Evolutionary conservation across 1,140 invertebrate species (phyloP).

Genomic region (Cherax destructor): DNA sequence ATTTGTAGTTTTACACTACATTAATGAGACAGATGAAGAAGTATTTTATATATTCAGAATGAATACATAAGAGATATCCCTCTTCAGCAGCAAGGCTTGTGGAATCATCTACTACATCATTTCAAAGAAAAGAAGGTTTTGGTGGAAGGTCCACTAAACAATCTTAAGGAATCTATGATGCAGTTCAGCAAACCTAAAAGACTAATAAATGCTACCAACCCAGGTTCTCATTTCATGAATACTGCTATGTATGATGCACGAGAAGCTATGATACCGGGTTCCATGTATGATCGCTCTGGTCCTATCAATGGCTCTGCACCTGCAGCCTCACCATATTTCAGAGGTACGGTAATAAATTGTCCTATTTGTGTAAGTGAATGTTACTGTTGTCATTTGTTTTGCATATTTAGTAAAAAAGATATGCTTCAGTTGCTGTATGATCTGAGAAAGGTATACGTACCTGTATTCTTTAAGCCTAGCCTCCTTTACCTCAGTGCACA

Average conservation of each 20-base stretch:
- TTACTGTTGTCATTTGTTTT: too few species aligned
- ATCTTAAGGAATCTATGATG: conserved; percentile 96
- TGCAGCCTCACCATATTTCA: conserved; percentile 48
- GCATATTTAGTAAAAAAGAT: too few species aligned
- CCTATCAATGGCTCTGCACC: conserved; percentile 76
- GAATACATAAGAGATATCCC: conserved; percentile 65
- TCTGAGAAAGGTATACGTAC: too few species aligned
- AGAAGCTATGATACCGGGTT: conserved; percentile 89
- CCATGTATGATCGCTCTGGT: conserved; percentile 85
- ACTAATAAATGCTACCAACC: conserved; percentile 93
- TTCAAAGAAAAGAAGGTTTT: conserved; percentile 99
- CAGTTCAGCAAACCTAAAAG: conserved; percentile 98
- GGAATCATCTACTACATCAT: conserved; percentile 98
- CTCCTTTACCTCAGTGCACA: too few species aligned
- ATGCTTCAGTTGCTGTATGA: too few species aligned
- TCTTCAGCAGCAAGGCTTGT: conserved; percentile 87
- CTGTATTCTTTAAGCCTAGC: too few species aligned
- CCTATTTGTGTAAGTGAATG: too few species aligned
- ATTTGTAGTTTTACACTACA: too few species aligned
- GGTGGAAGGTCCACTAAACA: conserved; percentile 98
- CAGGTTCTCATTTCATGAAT: conserved; percentile 97
- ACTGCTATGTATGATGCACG: conserved; percentile 93
- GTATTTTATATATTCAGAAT: not conserved
- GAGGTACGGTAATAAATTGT: conserved; percentile 16
- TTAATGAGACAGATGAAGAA: too few species aligned